Evolutionary conservation across 2,113 vertebrate genomes (phyloP).

Genomic region (Azemiops feae): DNA sequence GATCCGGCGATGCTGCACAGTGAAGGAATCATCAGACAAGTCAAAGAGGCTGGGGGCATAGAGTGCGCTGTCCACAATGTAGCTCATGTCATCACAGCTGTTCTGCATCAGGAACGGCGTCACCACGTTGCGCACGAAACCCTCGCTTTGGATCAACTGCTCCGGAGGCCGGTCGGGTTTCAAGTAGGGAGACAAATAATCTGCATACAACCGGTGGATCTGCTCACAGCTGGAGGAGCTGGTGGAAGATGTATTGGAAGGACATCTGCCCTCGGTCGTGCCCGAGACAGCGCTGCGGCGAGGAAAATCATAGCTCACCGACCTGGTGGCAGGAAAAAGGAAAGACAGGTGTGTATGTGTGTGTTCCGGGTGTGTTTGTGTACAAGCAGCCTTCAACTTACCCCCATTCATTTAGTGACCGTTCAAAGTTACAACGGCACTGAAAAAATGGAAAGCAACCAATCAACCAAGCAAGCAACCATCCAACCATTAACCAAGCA

Average conservation of each 20-base stretch:
- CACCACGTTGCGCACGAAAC: not conserved
- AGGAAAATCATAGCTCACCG: not conserved
- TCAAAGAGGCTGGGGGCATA: constrained; percentile 3
- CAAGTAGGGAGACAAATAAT: not conserved
- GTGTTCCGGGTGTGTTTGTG: not conserved
- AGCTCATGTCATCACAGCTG: fast-evolving
- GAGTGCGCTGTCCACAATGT: fast-evolving
- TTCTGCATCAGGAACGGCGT: not conserved
- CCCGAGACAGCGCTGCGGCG: fast-evolving
- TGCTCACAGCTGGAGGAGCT: not conserved
- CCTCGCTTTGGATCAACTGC: not conserved
- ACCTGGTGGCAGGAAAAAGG: not conserved
- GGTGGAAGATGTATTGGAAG: fast-evolving
- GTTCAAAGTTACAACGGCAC: not conserved
- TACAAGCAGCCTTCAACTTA: not conserved
- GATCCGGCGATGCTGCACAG: constrained; percentile 77
- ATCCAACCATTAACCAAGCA: no score
- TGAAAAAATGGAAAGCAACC: not conserved
- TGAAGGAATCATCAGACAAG: constrained; percentile 25
- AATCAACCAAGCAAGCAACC: no score
- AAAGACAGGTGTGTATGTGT: not conserved
- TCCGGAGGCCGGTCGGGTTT: not conserved
- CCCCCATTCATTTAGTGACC: fast-evolving
- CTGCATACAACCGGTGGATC: not conserved
- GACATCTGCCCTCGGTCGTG: fast-evolving